Percentiles rank a stretch among this genome's conserved stretches.
These are phyloP conservation scores for Intellagama lesueurii DNA, from an alignment of 2,797 vertebrate species.

Conservation along the genomic window DNA sequence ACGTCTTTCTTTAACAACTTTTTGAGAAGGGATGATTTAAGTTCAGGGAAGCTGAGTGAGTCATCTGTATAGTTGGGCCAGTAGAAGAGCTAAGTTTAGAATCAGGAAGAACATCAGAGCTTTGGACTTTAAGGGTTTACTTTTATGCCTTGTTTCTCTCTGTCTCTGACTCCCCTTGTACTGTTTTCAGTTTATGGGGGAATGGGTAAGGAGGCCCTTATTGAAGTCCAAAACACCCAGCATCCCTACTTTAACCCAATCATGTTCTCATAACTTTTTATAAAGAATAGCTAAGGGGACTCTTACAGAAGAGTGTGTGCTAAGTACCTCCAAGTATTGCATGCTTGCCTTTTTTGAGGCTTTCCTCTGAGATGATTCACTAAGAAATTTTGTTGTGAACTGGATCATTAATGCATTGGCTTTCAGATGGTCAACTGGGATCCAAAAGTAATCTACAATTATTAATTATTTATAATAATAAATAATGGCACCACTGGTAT, in stretches of 20 bases:
- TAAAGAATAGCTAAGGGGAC: background rate
- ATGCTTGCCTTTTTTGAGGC: background rate
- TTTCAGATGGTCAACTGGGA: background rate
- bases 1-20: conserved; percentile 85
- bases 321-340: too few species aligned
- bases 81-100: conserved; percentile 82
- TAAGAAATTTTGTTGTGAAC: background rate
- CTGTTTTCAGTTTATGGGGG: background rate
- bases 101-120: conserved; percentile 70
- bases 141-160: conserved; percentile 64
- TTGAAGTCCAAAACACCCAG: background rate
- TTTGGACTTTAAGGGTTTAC: conserved; percentile 69
- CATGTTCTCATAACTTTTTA: background rate
- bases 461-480: too few species aligned
- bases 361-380: background rate
- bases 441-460: background rate
- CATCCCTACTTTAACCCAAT: background rate
- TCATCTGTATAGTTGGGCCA: conserved; percentile 80
- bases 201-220: background rate
- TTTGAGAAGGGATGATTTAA: conserved; percentile 82
- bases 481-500: background rate
- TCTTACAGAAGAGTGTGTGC: too few species aligned
- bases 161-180: conserved; percentile 12
- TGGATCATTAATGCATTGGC: background rate
- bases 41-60: conserved; percentile 81